phyloP scores from a whole-genome alignment of 2,113 vertebrate genomes.

The Sisor rabdophorus region DNA sequence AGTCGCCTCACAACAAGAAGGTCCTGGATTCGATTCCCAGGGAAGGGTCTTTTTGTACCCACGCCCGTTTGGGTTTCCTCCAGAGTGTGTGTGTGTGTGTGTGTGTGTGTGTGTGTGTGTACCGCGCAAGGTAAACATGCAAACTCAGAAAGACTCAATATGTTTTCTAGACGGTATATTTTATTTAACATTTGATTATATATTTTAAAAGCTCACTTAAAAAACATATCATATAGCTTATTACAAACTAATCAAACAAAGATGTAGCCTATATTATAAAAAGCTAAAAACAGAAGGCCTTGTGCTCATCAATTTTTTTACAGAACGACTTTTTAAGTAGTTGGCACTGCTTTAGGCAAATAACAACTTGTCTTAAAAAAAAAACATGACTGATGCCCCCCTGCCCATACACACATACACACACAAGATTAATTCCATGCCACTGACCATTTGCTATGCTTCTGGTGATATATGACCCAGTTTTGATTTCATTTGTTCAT shows the following conservation, averaged over 20 bases:
- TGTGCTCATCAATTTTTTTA: constrained; percentile 64
- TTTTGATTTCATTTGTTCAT: constrained; percentile 76
- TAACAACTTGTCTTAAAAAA: constrained; percentile 66
- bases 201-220: no score
- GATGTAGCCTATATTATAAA: constrained; percentile 58
- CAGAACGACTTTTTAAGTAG: constrained; percentile 63
- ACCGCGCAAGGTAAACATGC: no score
- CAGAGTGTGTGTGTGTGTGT: no score
- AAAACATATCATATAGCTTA: no score
- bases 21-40: no score
- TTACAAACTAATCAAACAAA: constrained; percentile 59
- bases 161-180: no score
- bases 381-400: constrained; percentile 63
- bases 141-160: no score
- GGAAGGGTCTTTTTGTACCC: no score
- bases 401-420: constrained; percentile 45
- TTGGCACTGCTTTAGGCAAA: constrained; percentile 71
- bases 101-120: no score
- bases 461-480: constrained; percentile 78
- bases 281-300: neutral
- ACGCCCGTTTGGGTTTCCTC: no score
- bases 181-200: no score
- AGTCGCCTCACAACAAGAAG: no score
- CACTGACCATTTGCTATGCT: constrained; percentile 74
- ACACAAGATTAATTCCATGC: constrained; percentile 72